These are phyloP conservation scores for Baryphthengus martii DNA, from an alignment of 2,113 vertebrate genomes.

Conservation along the genomic window DNA sequence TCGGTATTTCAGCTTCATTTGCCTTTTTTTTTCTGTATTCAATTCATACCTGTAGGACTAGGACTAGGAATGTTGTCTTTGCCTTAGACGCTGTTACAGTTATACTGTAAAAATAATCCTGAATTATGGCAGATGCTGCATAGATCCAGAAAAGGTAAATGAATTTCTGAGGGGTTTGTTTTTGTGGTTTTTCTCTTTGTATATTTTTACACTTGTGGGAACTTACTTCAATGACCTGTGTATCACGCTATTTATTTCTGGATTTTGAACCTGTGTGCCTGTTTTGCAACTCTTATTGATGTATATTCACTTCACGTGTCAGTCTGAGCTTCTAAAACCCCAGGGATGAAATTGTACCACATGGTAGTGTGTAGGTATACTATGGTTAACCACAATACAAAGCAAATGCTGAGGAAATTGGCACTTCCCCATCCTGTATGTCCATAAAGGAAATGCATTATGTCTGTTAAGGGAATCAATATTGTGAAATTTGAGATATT, in stretches of 20 bases:
- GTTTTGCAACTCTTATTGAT: background rate
- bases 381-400: background rate
- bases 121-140: background rate
- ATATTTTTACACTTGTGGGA: background rate
- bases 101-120: too few relatives aligned
- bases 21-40: background rate
- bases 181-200: too few relatives aligned
- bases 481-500: background rate
- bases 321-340: background rate
- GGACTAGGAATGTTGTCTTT: background rate
- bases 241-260: background rate
- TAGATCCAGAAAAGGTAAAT: background rate
- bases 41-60: background rate
- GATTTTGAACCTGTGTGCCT: background rate
- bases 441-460: background rate
- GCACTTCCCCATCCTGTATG: background rate
- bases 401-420: background rate
- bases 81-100: background rate
- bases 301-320: background rate
- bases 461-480: background rate
- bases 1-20: background rate
- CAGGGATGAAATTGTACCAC: background rate
- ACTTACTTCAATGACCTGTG: background rate
- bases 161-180: background rate
- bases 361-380: fast-evolving